Conservation (phyloP, 2,797 vertebrate genomes). For the Onychomys torridus region DNA sequence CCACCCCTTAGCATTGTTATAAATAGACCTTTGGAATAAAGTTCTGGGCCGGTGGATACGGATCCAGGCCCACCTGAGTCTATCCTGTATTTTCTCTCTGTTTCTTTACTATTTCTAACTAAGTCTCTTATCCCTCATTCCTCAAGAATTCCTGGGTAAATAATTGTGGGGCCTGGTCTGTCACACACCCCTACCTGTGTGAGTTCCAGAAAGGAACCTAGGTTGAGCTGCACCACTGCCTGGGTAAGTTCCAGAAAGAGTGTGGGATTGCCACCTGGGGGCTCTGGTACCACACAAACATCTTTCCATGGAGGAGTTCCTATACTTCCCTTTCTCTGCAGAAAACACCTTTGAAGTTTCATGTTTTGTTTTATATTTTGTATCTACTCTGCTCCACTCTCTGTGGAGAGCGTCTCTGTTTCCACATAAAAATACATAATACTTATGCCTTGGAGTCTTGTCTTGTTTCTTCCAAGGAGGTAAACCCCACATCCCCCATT, state of each 20-base stretch:
- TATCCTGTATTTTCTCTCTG: no score
- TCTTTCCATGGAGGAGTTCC: neutral
- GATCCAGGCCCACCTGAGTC: no score
- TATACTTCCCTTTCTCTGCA: neutral
- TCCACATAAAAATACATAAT: neutral
- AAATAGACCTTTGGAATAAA: no score
- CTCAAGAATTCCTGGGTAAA: no score
- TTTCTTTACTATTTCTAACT: no score
- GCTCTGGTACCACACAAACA: neutral
- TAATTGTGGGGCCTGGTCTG: no score
- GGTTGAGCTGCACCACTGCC: neutral
- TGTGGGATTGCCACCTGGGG: neutral
- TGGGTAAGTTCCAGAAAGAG: neutral
- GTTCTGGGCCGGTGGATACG: no score
- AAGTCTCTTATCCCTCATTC: no score
- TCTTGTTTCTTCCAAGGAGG: neutral
- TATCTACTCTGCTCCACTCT: neutral
- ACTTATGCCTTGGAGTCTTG: neutral
- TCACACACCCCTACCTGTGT: no score
- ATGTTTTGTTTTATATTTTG: neutral
- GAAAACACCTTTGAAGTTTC: neutral
- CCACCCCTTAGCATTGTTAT: no score
- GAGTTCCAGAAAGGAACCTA: neutral
- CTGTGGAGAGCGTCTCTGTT: neutral
- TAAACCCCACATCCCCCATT: neutral